Evolutionary conservation across 2,888 invertebrate genomes (phyloP).

Genomic region (Drosophila quinaria): DNA sequence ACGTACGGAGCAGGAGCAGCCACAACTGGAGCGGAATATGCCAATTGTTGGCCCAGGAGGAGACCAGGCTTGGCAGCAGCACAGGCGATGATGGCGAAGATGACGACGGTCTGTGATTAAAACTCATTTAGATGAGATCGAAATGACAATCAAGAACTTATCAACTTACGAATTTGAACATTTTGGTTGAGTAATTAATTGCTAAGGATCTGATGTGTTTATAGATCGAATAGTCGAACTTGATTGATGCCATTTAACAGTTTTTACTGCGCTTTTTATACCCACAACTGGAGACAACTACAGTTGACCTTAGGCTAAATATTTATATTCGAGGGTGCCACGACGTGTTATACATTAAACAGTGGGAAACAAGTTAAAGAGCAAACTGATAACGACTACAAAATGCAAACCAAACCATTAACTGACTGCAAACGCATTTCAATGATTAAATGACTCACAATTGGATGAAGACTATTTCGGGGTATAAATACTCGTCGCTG

Average conservation of each 20-base stretch:
- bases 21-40: conserved; percentile 45
- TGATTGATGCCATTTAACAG: conserved; percentile 37
- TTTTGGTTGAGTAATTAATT: conserved; percentile 38
- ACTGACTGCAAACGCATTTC: conserved; percentile 27
- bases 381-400: conserved; percentile 14
- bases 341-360: conserved; percentile 43
- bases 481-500: conserved; percentile 56
- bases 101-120: conserved; percentile 55
- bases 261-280: conserved; percentile 34
- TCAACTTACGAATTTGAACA: conserved; percentile 72
- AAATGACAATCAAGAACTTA: background rate
- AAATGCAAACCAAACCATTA: conserved; percentile 21
- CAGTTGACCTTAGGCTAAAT: conserved; percentile 26
- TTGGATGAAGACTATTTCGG: conserved; percentile 8
- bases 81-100: conserved; percentile 69
- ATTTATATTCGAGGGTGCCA: conserved; percentile 5
- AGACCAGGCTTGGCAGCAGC: conserved; percentile 66
- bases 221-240: conserved; percentile 24
- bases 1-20: conserved; percentile 46
- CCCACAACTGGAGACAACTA: background rate
- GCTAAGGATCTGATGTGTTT: conserved; percentile 18
- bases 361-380: conserved; percentile 17
- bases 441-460: conserved; percentile 48
- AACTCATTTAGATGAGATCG: background rate
- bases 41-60: conserved; percentile 41